Evolutionary conservation across 2,888 invertebrate species (phyloP).

Genomic region (Hymenopus coronatus): DNA sequence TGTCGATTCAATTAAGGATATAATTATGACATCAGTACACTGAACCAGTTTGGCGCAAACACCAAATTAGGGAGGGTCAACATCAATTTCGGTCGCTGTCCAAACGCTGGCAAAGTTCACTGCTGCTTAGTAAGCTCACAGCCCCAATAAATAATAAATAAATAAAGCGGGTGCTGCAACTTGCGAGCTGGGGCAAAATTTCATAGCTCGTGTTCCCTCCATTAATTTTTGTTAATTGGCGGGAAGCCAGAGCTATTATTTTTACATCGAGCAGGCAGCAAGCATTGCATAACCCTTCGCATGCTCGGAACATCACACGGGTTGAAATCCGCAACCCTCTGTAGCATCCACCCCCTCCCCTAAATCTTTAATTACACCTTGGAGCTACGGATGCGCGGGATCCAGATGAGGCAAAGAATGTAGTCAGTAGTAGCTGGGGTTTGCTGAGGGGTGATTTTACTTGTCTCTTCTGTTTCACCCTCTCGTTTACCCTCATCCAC

Average conservation of each 20-base stretch:
- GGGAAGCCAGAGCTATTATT: not conserved
- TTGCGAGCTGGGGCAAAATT: not conserved
- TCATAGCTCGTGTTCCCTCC: not conserved
- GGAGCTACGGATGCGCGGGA: not conserved
- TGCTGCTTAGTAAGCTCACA: not conserved
- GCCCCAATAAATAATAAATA: not conserved
- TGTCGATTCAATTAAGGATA: too few species aligned
- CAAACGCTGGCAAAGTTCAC: too few species aligned
- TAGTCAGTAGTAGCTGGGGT: not conserved
- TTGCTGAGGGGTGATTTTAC: not conserved
- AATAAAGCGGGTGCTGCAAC: not conserved
- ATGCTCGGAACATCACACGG: not conserved
- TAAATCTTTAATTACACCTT: constrained; percentile 22
- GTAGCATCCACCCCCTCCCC: not conserved
- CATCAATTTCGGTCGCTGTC: too few species aligned
- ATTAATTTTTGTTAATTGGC: not conserved
- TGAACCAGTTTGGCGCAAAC: too few species aligned
- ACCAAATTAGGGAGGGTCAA: too few species aligned
- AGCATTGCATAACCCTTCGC: not conserved
- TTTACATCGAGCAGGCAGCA: not conserved
- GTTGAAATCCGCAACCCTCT: not conserved
- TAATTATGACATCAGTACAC: too few species aligned
- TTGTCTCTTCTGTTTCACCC: not conserved
- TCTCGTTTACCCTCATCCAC: not conserved
- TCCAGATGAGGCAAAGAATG: not conserved